Evolutionary conservation across 1,140 invertebrate genomes (phyloP).

Genomic region (Meteorus sp.): DNA sequence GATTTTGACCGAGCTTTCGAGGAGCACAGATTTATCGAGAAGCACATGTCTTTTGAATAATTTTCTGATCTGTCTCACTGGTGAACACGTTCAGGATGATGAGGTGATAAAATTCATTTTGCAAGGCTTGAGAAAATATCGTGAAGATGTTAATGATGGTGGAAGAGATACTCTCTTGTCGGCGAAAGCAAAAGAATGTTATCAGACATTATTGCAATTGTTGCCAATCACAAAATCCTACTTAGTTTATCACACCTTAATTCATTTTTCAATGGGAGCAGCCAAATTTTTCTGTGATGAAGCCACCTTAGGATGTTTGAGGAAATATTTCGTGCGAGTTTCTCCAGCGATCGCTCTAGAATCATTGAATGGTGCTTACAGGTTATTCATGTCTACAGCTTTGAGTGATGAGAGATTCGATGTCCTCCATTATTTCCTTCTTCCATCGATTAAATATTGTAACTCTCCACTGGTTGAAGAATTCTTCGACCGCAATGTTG

Average conservation of each 20-base stretch:
- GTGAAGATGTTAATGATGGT: neutral
- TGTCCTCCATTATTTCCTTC: slow-evolving; percentile 40
- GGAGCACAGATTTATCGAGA: slow-evolving; percentile 29
- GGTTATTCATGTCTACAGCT: slow-evolving; percentile 36
- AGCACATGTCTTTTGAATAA: slow-evolving; percentile 42
- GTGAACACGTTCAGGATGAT: slow-evolving; percentile 29
- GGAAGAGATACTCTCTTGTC: slow-evolving; percentile 22
- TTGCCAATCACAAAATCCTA: slow-evolving; percentile 44
- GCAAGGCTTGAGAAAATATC: slow-evolving; percentile 24
- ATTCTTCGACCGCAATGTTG: slow-evolving; percentile 45
- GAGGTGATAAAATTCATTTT: slow-evolving; percentile 35
- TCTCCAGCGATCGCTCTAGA: slow-evolving; percentile 29
- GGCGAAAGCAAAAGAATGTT: slow-evolving; percentile 38
- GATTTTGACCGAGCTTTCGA: slow-evolving; percentile 42
- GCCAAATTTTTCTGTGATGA: slow-evolving; percentile 40
- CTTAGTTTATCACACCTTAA: slow-evolving; percentile 37
- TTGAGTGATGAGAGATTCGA: slow-evolving; percentile 34
- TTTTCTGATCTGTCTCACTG: slow-evolving; percentile 46
- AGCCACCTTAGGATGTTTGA: slow-evolving; percentile 34
- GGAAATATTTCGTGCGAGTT: slow-evolving; percentile 37
- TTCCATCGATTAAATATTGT: slow-evolving; percentile 39
- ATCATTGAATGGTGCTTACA: slow-evolving; percentile 38
- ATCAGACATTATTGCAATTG: slow-evolving; percentile 42
- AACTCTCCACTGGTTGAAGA: slow-evolving; percentile 24
- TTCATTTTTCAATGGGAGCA: slow-evolving; percentile 40